Evolutionary conservation across 2,113 vertebrate species (phyloP).

Genomic region (Pelmatolapia mariae): DNA sequence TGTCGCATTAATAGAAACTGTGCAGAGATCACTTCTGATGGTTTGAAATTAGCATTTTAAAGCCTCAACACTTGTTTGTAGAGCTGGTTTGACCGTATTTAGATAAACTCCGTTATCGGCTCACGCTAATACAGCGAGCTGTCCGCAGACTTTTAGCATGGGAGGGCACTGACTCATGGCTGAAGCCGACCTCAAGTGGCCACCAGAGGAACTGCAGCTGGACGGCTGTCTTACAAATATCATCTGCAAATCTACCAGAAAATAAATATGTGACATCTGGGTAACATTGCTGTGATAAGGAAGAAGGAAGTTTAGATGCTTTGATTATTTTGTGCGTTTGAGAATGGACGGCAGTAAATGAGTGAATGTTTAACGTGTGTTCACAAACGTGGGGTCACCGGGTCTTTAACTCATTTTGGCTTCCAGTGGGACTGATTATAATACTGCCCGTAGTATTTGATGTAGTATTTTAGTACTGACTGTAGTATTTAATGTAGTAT

Average conservation of each 20-base stretch:
- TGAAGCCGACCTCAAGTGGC: neutral
- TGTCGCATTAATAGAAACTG: neutral
- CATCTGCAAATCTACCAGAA: neutral
- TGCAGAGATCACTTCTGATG: neutral
- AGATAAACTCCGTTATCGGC: neutral
- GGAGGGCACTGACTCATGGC: neutral
- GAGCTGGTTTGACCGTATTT: neutral
- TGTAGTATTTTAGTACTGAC: neutral
- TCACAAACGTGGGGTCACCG: neutral
- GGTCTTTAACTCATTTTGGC: neutral
- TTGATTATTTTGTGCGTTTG: neutral
- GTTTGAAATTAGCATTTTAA: neutral
- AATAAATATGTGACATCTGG: neutral
- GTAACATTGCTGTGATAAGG: neutral
- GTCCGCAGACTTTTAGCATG: neutral
- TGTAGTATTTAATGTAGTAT: neutral
- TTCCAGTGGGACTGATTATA: neutral
- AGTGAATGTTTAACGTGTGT: neutral
- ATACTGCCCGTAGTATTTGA: neutral
- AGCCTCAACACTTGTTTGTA: neutral
- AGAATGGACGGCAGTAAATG: neutral
- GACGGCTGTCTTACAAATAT: neutral
- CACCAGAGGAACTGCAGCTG: neutral
- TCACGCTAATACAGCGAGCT: neutral
- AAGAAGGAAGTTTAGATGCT: neutral